Conservation (phyloP, 2,797 vertebrate species). For the Diglossa cyanea region DNA sequence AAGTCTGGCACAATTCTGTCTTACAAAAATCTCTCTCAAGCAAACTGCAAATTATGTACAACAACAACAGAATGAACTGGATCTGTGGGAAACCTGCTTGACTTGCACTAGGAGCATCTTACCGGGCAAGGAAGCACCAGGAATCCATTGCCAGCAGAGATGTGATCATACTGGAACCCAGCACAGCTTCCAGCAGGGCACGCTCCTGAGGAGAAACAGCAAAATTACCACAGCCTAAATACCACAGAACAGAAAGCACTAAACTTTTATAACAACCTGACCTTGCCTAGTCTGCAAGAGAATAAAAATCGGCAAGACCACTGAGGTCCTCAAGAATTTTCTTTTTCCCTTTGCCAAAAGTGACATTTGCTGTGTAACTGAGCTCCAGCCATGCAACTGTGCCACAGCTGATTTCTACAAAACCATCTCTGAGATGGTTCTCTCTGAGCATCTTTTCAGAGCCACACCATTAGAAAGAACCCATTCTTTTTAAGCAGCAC, state of each 20-base stretch:
- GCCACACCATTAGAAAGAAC: background rate
- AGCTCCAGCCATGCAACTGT: background rate
- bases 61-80: background rate
- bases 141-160: constrained; percentile 87
- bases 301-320: background rate
- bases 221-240: background rate
- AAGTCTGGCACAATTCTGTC: background rate
- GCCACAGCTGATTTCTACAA: background rate
- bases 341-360: background rate
- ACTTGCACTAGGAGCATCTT: background rate
- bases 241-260: background rate
- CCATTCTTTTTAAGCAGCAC: background rate
- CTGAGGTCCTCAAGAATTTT: background rate
- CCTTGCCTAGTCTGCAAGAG: background rate
- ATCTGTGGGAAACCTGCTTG: background rate
- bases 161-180: constrained; percentile 83
- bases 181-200: constrained; percentile 81
- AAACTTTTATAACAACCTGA: background rate
- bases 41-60: background rate
- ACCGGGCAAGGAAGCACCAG: constrained; percentile 95
- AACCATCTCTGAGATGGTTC: background rate
- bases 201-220: constrained; percentile 76
- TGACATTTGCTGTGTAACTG: background rate
- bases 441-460: background rate
- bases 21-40: background rate